Base-by-base conservation (phyloP, 2,113 vertebrate genomes). In the Corydoras sp. region DNA sequence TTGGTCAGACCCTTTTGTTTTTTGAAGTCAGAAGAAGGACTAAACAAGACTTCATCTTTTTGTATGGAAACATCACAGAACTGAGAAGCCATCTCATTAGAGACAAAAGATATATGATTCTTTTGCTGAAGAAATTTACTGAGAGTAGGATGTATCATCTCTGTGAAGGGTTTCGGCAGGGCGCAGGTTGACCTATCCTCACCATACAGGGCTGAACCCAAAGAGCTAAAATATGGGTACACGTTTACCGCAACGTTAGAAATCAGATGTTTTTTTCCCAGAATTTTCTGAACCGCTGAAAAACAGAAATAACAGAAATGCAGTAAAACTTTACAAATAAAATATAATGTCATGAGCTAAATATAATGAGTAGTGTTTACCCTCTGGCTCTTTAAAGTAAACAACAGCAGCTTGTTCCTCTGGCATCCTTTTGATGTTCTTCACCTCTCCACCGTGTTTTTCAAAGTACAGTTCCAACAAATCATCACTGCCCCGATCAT, bases 401-500 rank as follows among this genome's bases (percentile, higher is more conserved):
- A 94, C 11, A 9, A 95, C 72, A 24, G 93, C 93, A 8, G 92
- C 91, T 49, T 86, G 82, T 62, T 95, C 92, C 8, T 88, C 82
- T 0, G 87, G 83, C 55, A 90, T 77, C 77, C 81, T 84, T n/a
- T 71, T 13, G 29, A 91, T 58, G 0, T 55, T 15, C 10, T 73
- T 54, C 1, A 88, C 75, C 1, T 76, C 81, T 0, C 84, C 85
- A 0, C 62, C 82, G 76, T 89, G 89, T 0, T 79, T 93, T 81
- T 95, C 92, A 86, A 95, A 95, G 81, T 90, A 95, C 62, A 92
- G 0, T 0, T 79, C 78, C 65, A 98, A 77, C 5, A 88, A 79
- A 11, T 87, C 81, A 55, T 79, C 68, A 7, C 72, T 3, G 4
- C 76, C 79, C 30, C 79, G 18, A 24, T 24, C 18, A 24, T 24